Base-by-base conservation (phyloP, 2,888 invertebrate species). In the Drepana falcataria region DNA sequence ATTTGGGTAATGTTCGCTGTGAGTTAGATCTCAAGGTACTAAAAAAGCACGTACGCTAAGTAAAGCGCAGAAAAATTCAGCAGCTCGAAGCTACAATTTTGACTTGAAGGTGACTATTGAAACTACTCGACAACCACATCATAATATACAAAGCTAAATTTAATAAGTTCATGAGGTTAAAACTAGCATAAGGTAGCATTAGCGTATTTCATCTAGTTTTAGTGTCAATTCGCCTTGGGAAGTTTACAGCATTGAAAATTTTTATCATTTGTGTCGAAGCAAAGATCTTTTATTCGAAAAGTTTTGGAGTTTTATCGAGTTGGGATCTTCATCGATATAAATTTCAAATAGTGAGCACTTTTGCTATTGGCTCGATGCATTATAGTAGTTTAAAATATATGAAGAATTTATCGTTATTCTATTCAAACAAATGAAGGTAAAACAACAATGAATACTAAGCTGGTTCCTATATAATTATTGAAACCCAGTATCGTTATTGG, bases 241-340 rank as follows among this genome's bases (percentile, higher is more conserved):
- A 69, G 64, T 69, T 65, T 63, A 65, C 59, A 64, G 57, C 63
- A 66, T 64, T 73, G 69, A 72, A 71, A 74, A 75, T 77, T 75
- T 75, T 71, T 74, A 77, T 77, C 75, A 71, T 72, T 70, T 59
- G 56, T 64, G 59, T 64, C 61, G 69, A 67, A 68, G 66, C 64
- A 66, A 67, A 71, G 68, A 72, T 76, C 73, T 78, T 51, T 77
- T 78, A 77, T 77, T 69, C 59, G 71, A 65, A 72, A 77, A 77
- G 69, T 77, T 77, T 55, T 56, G 21, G 63, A 65, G 58, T 72
- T 77, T 74, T 73, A 69, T 70, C 65, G 68, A 61, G 61, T 65
- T 61, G 59, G 60, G 60, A 65, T 61, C 65, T 61, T 67, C 67
- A 65, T 44, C 52, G 56, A 66, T 66, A 63, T 65, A 61, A 60